phyloP scores from a whole-genome alignment of 1,140 invertebrate genomes.

The Asbolus verrucosus region DNA sequence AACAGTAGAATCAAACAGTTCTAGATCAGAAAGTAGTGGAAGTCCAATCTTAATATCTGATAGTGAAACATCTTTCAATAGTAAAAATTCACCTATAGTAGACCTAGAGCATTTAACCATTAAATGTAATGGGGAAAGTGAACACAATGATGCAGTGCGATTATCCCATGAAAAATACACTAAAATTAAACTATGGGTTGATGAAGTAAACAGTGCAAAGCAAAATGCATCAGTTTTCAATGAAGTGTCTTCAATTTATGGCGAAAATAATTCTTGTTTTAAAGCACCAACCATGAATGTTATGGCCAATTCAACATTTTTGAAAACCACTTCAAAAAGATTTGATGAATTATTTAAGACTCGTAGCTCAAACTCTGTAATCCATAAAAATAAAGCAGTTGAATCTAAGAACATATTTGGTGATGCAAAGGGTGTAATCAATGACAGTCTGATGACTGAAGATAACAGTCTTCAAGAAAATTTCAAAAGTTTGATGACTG shows the following conservation, averaged over 20 bases:
- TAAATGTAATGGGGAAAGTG: not conserved
- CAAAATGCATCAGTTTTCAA: constrained; percentile 50
- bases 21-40: constrained; percentile 23
- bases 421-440: not conserved
- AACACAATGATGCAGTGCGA: constrained; percentile 5
- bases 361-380: no score
- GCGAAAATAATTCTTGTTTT: constrained; percentile 41
- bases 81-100: constrained; percentile 7
- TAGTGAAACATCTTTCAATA: constrained; percentile 34
- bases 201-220: constrained; percentile 48
- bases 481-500: not conserved
- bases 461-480: not conserved
- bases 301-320: constrained; percentile 58
- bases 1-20: constrained; percentile 48
- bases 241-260: constrained; percentile 56
- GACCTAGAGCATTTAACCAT: not conserved
- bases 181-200: constrained; percentile 51
- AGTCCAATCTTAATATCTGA: constrained; percentile 48
- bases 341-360: constrained; percentile 60
- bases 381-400: constrained; percentile 50
- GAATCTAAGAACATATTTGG: no score
- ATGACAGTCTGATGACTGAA: constrained; percentile 41
- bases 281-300: constrained; percentile 29
- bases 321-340: constrained; percentile 36
- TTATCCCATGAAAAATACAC: constrained; percentile 44